These are phyloP conservation scores for Pelodiscus sinensis DNA, from an alignment of 2,113 vertebrate genomes.

Conservation along the genomic window DNA sequence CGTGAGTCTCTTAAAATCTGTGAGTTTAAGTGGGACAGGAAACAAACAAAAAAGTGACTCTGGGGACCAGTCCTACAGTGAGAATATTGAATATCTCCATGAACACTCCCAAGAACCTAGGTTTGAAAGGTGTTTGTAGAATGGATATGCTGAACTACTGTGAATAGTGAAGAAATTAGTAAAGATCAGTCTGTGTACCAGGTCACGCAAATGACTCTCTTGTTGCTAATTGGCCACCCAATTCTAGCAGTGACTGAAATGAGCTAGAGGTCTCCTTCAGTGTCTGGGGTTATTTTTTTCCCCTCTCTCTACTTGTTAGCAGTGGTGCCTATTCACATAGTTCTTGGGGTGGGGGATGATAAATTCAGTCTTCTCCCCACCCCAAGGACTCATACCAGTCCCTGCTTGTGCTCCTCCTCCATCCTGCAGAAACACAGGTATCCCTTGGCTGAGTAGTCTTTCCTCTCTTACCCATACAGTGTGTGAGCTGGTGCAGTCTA, in stretches of 20 bases:
- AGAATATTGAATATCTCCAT: neutral
- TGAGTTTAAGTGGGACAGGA: neutral
- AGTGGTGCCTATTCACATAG: neutral
- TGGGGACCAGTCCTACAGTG: neutral
- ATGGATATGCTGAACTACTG: neutral
- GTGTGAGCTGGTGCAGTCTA: neutral
- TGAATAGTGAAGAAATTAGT: neutral
- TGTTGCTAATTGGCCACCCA: neutral
- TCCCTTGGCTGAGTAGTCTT: neutral
- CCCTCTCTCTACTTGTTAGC: neutral
- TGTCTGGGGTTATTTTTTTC: neutral
- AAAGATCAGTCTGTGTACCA: neutral
- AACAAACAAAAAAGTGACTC: neutral
- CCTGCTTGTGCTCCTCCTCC: neutral
- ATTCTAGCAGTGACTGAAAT: neutral
- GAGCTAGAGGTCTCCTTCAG: neutral
- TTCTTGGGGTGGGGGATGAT: neutral
- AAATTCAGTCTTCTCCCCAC: neutral
- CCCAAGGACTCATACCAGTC: neutral
- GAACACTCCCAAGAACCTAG: neutral
- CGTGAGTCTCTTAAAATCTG: neutral
- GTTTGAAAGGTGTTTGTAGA: neutral
- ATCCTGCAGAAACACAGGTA: neutral
- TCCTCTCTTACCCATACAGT: neutral
- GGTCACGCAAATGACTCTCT: neutral